Evolutionary conservation across 2,797 vertebrate species (phyloP), one percentile per base, ranked within the genome.

Genomic region (Sandelia bainsii): DNA sequence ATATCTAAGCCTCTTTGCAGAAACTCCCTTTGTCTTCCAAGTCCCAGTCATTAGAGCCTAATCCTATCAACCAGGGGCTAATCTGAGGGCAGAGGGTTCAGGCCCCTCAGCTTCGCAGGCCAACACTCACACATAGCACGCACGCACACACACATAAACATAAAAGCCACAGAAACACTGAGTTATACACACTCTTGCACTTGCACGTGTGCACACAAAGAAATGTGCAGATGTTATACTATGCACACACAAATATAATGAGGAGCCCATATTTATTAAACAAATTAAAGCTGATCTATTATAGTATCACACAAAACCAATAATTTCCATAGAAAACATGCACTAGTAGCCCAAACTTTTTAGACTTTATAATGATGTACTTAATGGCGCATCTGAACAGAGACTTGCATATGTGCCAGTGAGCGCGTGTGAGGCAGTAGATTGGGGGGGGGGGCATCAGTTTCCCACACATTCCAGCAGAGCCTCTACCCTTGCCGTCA

Each of bases 1-100:
- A 99, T 98, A 99, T 98, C 98, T 99, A 99, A 99, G 97, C 97
- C 96, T 97, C 97, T 99, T 98, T 99, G 97, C 97, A 81, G 91
- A 97, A 97, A 96, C 96, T 97, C 96, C 94, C 95, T 98, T 98
- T 99, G 98, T 99, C 97, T 99, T 98, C 96, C 95, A 93, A 96
- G 96, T 97, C 95, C 94, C 96, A 97, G 97, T 99, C 97, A 99
- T 99, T 99, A 98, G 97, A 97, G 96, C 96, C 96, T 99, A 99
- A 99, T 99, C 98, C 98, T 97, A 97, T 98, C 97, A 98, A 96
- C 95, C 95, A 94, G 94, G 94, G 94, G 95, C 96, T 98, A 98
- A 99, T 99, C 97, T 97, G 93, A 95, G 90, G 95, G 96, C 94
- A 94, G 91, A 94, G 96, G 95, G 96, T 96, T 97, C 95, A 96